Conservation (phyloP, 2,113 vertebrate genomes). For the Melanerpes formicivorus region DNA sequence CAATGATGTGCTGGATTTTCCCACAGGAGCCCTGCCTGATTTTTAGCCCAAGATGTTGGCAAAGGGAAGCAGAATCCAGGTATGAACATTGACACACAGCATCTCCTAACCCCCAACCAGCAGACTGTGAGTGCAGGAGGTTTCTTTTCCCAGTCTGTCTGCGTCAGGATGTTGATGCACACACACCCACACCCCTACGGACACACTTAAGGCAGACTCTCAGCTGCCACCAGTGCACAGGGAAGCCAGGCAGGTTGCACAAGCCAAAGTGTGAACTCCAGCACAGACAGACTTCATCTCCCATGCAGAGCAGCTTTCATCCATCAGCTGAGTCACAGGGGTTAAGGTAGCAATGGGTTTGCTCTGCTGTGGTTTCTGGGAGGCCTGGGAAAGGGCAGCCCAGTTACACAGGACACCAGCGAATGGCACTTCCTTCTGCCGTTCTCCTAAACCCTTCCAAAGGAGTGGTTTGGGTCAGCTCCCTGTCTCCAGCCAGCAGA, state of each 20-base stretch:
- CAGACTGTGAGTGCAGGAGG: not conserved
- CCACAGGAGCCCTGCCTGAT: not conserved
- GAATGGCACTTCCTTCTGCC: not conserved
- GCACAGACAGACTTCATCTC: not conserved
- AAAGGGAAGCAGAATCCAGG: not conserved
- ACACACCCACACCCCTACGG: accelerated
- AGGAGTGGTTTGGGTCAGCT: not conserved
- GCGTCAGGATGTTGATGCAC: not conserved
- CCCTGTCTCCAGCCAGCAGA: not conserved
- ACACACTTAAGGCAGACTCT: not conserved
- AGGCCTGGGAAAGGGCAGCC: not conserved
- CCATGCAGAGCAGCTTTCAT: not conserved
- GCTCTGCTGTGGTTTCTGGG: not conserved
- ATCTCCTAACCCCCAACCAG: not conserved
- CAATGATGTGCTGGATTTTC: not conserved
- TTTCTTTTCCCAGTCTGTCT: not conserved
- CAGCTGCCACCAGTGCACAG: accelerated
- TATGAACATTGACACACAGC: not conserved
- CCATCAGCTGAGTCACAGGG: not conserved
- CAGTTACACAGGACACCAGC: not conserved
- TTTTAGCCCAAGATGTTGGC: not conserved
- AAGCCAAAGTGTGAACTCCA: not conserved
- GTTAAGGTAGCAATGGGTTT: not conserved
- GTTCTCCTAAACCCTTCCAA: not conserved
- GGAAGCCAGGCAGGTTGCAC: not conserved